Evolutionary conservation across 2,113 vertebrate species (phyloP).

Genomic region (Atherinomorus stipes): DNA sequence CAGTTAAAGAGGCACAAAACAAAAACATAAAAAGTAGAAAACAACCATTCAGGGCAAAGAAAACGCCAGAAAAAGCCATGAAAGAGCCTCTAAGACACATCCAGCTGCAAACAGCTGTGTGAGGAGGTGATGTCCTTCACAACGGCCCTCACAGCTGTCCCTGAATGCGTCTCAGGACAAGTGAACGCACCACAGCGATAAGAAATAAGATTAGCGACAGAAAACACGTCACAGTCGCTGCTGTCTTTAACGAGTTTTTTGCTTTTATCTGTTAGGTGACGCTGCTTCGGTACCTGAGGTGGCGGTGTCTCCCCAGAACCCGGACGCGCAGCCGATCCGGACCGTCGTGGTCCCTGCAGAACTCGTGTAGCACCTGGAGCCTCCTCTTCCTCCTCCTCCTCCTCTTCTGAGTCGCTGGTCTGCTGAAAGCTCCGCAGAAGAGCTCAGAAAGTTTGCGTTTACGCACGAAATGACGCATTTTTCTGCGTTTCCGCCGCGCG

Average conservation of each 20-base stretch:
- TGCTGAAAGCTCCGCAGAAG: rapidly evolving
- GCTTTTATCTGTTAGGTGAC: too few species aligned
- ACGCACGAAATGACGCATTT: background rate
- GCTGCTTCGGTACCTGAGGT: conserved; percentile 72
- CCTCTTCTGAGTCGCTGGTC: rapidly evolving
- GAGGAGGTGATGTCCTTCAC: too few species aligned
- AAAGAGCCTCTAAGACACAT: too few species aligned
- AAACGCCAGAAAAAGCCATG: background rate
- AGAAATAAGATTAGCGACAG: too few species aligned
- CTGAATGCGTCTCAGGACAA: too few species aligned
- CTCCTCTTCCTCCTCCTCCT: too few species aligned
- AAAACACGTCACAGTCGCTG: too few species aligned
- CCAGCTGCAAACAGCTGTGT: too few species aligned
- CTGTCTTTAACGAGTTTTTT: too few species aligned
- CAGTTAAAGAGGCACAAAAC: background rate
- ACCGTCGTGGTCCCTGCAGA: conserved; percentile 41
- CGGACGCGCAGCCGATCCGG: conserved; percentile 85
- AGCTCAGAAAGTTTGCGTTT: background rate
- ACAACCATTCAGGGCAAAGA: background rate
- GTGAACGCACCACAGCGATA: too few species aligned
- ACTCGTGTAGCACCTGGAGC: background rate
- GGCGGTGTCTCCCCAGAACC: conserved; percentile 87
- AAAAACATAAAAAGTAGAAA: background rate
- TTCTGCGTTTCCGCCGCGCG: background rate
- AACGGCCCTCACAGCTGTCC: too few species aligned